Conservation (phyloP, 1,140 invertebrate genomes). For the Eurosta solidaginis region DNA sequence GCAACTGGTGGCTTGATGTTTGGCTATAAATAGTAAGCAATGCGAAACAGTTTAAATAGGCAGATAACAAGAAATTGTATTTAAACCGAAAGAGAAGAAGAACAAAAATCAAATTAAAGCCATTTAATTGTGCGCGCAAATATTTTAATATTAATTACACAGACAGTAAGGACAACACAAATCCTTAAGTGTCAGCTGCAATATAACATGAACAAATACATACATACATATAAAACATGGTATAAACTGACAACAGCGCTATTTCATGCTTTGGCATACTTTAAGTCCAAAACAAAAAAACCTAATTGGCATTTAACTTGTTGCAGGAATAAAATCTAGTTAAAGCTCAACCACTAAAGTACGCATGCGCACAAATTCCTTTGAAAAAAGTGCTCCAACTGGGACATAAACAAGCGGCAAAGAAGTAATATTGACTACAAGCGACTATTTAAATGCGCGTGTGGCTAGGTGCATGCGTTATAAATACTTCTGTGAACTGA, state of each 20-base stretch:
- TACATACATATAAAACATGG: not conserved
- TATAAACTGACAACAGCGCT: no score
- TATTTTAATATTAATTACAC: constrained; percentile 28
- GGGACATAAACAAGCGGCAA: not conserved
- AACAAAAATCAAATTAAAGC: constrained; percentile 9
- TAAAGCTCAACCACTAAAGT: not conserved
- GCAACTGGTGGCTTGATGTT: not conserved
- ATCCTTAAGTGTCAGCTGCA: not conserved
- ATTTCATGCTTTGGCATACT: not conserved
- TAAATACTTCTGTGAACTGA: not conserved
- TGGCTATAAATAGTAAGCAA: constrained; percentile 11
- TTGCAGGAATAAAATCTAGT: not conserved
- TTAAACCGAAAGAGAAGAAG: not conserved
- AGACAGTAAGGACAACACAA: not conserved
- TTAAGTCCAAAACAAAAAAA: not conserved
- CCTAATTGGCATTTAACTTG: not conserved
- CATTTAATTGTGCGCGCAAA: constrained; percentile 6
- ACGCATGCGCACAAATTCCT: not conserved
- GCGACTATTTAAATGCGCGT: not conserved
- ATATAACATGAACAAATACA: not conserved
- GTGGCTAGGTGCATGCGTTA: not conserved
- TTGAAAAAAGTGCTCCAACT: no score
- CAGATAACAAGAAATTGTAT: not conserved
- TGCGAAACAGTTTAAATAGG: not conserved
- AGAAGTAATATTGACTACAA: not conserved